phyloP scores from a whole-genome alignment of 2,888 invertebrate species.

The Byasa hedistus region DNA sequence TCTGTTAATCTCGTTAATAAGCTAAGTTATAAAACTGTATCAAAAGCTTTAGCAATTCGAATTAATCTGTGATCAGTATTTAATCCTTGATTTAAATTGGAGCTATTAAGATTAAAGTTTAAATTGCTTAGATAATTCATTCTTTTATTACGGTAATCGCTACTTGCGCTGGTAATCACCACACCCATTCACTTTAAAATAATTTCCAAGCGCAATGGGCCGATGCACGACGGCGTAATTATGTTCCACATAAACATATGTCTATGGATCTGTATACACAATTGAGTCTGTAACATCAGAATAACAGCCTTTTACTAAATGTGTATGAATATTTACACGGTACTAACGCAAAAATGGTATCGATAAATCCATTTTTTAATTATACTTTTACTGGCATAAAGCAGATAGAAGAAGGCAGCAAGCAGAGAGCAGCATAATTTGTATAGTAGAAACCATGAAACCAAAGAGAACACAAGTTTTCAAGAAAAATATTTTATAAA shows the following conservation, averaged over 20 bases:
- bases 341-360: too few relatives aligned
- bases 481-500: too few relatives aligned
- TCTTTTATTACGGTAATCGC: slow-evolving; percentile 64
- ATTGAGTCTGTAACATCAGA: too few relatives aligned
- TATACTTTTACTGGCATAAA: too few relatives aligned
- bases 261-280: too few relatives aligned
- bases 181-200: slow-evolving; percentile 73
- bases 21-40: not conserved
- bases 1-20: not conserved
- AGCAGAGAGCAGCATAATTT: too few relatives aligned
- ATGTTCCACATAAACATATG: slow-evolving; percentile 32
- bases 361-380: too few relatives aligned
- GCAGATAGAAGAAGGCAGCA: too few relatives aligned
- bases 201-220: slow-evolving; percentile 66
- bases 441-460: too few relatives aligned
- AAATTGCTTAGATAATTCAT: slow-evolving; percentile 58
- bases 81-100: slow-evolving; percentile 21
- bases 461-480: too few relatives aligned
- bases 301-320: too few relatives aligned
- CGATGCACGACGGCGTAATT: slow-evolving; percentile 41
- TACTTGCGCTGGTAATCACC: slow-evolving; percentile 63
- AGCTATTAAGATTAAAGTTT: slow-evolving; percentile 47
- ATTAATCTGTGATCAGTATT: not conserved
- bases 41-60: not conserved
- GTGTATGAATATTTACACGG: too few relatives aligned